Evolutionary conservation across 2,797 vertebrate species (phyloP), one percentile per base, ranked within the genome.

Genomic region (Serranus cabrilla): DNA sequence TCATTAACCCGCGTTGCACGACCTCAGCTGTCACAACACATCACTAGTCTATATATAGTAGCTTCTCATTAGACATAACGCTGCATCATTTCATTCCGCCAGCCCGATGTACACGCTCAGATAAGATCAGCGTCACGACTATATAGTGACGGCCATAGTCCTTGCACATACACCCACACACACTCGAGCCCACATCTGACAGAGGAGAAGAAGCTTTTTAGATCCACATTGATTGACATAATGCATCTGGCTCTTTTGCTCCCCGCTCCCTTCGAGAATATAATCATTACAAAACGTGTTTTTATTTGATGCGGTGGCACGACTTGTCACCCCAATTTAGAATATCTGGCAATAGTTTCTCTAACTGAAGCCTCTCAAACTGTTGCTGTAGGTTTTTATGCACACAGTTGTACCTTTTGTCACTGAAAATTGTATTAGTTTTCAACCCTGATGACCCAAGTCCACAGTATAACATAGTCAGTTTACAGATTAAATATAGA

Each of bases 1-100:
- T 85, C 71, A 71, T 80, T 82, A 67, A 64, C 47, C 17, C 39
- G 75, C 51, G 34, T 56, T 58, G 55, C 57, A 46, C 0, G 12
- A 72, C 56, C 43, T 74, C 47, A 55, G 58, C 63, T 82, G 87
- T 84, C 85, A 76, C 49, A 75, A 76, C 40, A 74, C 59, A 86
- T 89, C 63, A 62, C 45, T 20, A n/a, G 31, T 20, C 83, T 81
- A 78, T 66, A 75, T 77, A 83, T 72, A 87, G 70, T 20, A 49
- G 9, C 73, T 62, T 78, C 63, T 86, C 60, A 82, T 90, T 83
- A 78, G 45, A 74, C 66, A 20, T 46, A 71, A 71, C 2, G 18
- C 45, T 61, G 56, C 80, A 78, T 88, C 64, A 40, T 85, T 68
- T 56, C 65, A 54, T 51, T 79, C 71, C 71, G 71, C 59, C 64